A percentile compares a stretch with the other conserved stretches of the same genome.
Evolutionary conservation across 2,888 invertebrate species (phyloP).

Genomic region (Ischnura elegans): DNA sequence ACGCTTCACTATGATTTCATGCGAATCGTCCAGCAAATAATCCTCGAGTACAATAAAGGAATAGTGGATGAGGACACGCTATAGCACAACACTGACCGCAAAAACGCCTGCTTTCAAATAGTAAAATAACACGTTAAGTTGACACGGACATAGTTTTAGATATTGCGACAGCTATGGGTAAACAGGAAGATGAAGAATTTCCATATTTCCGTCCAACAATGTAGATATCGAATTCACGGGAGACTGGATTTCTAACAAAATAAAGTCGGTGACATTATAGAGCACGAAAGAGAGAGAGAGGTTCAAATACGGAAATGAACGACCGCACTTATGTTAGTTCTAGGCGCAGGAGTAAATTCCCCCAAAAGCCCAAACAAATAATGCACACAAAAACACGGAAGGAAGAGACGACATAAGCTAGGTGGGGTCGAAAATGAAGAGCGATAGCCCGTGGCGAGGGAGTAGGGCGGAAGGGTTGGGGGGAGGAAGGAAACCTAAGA

Average conservation of each 20-base stretch:
- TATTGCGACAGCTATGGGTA: too few relatives aligned
- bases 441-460: not conserved
- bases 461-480: not conserved
- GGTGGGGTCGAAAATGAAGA: not conserved
- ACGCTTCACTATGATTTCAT: too few relatives aligned
- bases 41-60: too few relatives aligned
- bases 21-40: too few relatives aligned
- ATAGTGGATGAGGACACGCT: too few relatives aligned
- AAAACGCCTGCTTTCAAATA: too few relatives aligned
- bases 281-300: not conserved
- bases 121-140: too few relatives aligned
- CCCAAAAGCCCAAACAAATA: not conserved
- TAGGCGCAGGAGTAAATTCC: not conserved
- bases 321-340: not conserved
- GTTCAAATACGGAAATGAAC: not conserved
- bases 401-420: not conserved
- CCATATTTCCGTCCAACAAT: too few relatives aligned
- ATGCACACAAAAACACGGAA: not conserved
- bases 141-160: too few relatives aligned
- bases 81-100: too few relatives aligned
- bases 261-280: not conserved
- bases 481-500: not conserved
- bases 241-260: not conserved
- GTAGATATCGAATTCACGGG: too few relatives aligned
- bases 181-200: too few relatives aligned